Conservation (phyloP, 1,140 invertebrate species). For the Chrysopa pallens region DNA sequence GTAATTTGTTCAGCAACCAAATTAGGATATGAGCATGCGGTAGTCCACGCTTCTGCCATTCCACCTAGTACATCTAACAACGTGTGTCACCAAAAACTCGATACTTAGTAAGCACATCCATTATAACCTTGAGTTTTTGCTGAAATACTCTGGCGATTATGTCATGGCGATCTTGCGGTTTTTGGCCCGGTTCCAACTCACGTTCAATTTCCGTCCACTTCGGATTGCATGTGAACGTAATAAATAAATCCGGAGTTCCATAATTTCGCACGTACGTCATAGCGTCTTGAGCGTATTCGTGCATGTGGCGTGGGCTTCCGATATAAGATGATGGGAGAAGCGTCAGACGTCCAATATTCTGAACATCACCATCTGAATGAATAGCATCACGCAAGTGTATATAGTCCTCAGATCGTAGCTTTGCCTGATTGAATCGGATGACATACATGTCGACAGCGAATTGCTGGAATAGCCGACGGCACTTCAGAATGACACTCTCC, state of each 20-base stretch:
- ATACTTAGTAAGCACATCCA: conserved; percentile 17
- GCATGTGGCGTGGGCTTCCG: conserved; percentile 23
- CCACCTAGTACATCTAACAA: conserved; percentile 12
- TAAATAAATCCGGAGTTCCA: conserved; percentile 8
- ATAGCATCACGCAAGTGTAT: conserved; percentile 11
- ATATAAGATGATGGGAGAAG: conserved; percentile 25
- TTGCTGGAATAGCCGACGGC: neutral
- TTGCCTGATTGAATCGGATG: neutral
- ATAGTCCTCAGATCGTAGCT: conserved; percentile 9
- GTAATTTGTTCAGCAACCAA: too few relatives aligned
- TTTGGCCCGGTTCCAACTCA: conserved; percentile 3
- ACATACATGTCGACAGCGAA: too few relatives aligned
- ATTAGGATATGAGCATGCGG: too few relatives aligned
- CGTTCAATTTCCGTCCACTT: neutral
- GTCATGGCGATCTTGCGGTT: conserved; percentile 18
- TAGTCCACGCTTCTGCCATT: too few relatives aligned
- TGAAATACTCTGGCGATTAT: conserved; percentile 23
- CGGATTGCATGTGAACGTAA: too few relatives aligned
- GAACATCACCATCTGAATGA: conserved; percentile 1
- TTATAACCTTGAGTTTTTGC: conserved; percentile 18
- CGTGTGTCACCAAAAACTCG: conserved; percentile 14
- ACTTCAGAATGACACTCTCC: conserved; percentile 11
- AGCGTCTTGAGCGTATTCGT: conserved; percentile 24
- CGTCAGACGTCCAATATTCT: conserved; percentile 9
- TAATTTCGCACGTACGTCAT: conserved; percentile 19